Evolutionary conservation across 2,797 vertebrate species (phyloP), one percentile per base, ranked within the genome.

Genomic region (Alosa sapidissima): DNA sequence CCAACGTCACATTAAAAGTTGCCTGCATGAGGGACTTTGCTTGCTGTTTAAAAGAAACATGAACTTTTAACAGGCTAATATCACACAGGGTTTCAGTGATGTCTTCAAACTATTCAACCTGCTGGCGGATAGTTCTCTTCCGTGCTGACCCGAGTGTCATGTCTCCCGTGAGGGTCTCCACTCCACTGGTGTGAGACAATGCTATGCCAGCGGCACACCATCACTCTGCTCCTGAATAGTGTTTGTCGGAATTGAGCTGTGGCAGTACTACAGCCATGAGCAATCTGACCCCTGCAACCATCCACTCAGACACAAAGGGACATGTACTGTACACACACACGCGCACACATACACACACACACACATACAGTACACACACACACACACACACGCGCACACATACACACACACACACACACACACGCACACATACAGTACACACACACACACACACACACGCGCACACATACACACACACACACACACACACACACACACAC

Each of bases 241-340:
- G 65, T 14, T 83, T 81, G 84, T 87, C 84, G 65, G 49, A 87
- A 89, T 86, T 86, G 85, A 49, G 88, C 88, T 82, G 85, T 86
- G 87, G 87, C 87, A 88, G 86, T 81, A 51, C 8, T 58, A 41
- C 41, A 41, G 65, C 83, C 75, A 82, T 41, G 81, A 19, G 72
- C 75, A 48, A 68, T 51, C 62, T 87, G 86, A 83, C 85, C 85
- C 49, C 78, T 60, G 47, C 58, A 51, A 52, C 24, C 65, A 81
- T 81, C 60, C 45, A 78, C 51, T 10, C 45, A 51, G 58, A 65
- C 62, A n/a, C 62, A 24, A 1, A 62, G 58, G 58, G 54, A 62
- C 52, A 85, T 84, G 85, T 24, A 87, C 82, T 41, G 85, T 91
- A 93, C 92, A 93, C 92, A 92, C 91, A 93, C 92, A n/a, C 21